phyloP scores from a whole-genome alignment of 2,888 invertebrate species.

The Dasysyrphus albostriatus region DNA sequence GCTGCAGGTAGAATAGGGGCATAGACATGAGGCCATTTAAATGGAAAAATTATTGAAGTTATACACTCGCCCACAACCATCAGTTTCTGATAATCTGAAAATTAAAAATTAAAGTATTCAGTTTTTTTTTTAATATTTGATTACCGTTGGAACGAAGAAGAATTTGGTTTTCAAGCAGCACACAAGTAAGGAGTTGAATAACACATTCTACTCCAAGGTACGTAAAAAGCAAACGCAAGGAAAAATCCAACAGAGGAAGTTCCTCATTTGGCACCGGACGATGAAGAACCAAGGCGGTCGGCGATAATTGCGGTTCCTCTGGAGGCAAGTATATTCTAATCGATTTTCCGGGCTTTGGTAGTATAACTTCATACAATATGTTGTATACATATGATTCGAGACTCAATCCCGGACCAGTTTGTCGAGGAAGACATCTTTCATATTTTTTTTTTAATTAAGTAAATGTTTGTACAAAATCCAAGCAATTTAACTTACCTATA shows the following conservation, averaged over 20 bases:
- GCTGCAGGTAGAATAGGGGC: slow-evolving; percentile 98
- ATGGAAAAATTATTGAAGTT: slow-evolving; percentile 95
- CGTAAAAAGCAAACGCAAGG: slow-evolving; percentile 93
- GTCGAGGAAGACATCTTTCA: slow-evolving; percentile 90
- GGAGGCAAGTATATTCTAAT: slow-evolving; percentile 91
- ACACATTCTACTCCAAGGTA: slow-evolving; percentile 96
- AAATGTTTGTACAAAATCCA: not conserved
- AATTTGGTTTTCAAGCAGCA: slow-evolving; percentile 98
- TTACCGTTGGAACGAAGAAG: slow-evolving; percentile 95
- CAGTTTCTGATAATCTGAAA: slow-evolving; percentile 94
- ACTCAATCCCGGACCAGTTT: slow-evolving; percentile 90
- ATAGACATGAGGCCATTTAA: slow-evolving; percentile 99
- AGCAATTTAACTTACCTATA: slow-evolving; percentile 87
- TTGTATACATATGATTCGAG: slow-evolving; percentile 98
- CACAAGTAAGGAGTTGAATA: slow-evolving; percentile 96
- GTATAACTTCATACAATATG: slow-evolving; percentile 95
- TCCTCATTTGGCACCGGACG: slow-evolving; percentile 92
- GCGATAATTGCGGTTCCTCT: slow-evolving; percentile 88
- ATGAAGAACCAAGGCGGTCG: slow-evolving; percentile 88
- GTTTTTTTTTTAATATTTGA: not conserved
- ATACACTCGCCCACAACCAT: slow-evolving; percentile 99
- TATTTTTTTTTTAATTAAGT: not conserved
- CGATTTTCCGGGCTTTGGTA: slow-evolving; percentile 95
- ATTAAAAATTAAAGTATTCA: not conserved
- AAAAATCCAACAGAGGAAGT: slow-evolving; percentile 97